Evolutionary conservation across 2,888 invertebrate species (phyloP).

Genomic region (Trichacis sp.): DNA sequence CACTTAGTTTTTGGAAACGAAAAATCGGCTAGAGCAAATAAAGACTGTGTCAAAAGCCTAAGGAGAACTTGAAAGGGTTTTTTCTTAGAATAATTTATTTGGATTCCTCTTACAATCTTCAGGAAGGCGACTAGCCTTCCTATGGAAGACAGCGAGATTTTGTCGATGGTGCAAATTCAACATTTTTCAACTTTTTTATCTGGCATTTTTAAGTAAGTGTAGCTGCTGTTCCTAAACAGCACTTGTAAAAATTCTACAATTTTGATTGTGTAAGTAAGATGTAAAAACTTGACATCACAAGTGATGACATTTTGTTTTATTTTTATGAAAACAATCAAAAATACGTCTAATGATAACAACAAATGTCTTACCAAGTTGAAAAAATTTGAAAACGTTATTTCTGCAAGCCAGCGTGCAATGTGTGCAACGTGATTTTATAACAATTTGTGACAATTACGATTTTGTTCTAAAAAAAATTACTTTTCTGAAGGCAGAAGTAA

Average conservation of each 20-base stretch:
- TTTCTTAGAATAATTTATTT: constrained; percentile 73
- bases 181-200: constrained; percentile 67
- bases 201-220: constrained; percentile 70
- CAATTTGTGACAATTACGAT: too few species aligned
- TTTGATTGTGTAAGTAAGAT: constrained; percentile 69
- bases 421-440: too few species aligned
- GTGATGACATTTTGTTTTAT: background rate
- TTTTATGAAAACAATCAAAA: constrained; percentile 52
- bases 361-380: constrained; percentile 47
- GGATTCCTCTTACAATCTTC: constrained; percentile 72
- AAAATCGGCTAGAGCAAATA: constrained; percentile 35
- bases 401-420: constrained; percentile 54
- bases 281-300: too few species aligned
- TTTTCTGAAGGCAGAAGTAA: too few species aligned
- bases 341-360: constrained; percentile 49
- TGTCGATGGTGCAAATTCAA: constrained; percentile 71
- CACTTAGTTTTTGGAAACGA: constrained; percentile 56
- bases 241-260: constrained; percentile 67
- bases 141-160: constrained; percentile 65
- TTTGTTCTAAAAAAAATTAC: too few species aligned
- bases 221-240: constrained; percentile 66
- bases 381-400: constrained; percentile 53
- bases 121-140: constrained; percentile 45
- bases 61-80: constrained; percentile 70
- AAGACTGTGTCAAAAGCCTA: constrained; percentile 68